Percentiles rank a stretch among this genome's conserved stretches.
Evolutionary conservation across 2,113 vertebrate genomes (phyloP).

Genomic region (Bufo bufo): DNA sequence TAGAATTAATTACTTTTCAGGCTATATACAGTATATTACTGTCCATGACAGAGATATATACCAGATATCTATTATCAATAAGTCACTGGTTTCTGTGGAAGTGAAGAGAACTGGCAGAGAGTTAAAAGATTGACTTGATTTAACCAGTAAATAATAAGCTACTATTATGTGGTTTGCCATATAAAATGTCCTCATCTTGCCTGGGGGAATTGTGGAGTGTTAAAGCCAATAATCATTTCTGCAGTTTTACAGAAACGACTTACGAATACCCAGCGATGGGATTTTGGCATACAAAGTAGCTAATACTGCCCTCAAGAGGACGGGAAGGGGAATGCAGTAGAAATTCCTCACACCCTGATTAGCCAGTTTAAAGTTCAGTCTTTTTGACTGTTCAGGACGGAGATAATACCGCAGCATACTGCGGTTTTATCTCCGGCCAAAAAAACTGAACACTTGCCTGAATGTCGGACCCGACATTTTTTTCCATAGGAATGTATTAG

Average conservation of each 20-base stretch:
- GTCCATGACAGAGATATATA: background rate
- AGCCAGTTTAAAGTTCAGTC: too few relatives aligned
- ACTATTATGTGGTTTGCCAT: constrained; percentile 30
- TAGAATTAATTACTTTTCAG: background rate
- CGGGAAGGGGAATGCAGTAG: background rate
- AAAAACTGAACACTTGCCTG: too few relatives aligned
- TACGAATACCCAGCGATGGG: background rate
- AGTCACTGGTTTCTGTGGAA: background rate
- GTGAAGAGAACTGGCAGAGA: background rate
- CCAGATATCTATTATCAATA: background rate
- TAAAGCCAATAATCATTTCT: constrained; percentile 19
- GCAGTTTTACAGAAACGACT: constrained; percentile 3
- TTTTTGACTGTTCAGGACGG: too few relatives aligned
- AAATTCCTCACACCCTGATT: background rate
- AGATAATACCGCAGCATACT: too few relatives aligned
- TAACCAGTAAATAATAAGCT: constrained; percentile 14
- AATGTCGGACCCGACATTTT: too few relatives aligned
- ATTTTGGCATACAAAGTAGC: background rate
- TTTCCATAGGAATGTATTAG: too few relatives aligned
- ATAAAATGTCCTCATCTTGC: constrained; percentile 1
- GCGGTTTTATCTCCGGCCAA: too few relatives aligned
- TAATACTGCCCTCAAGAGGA: constrained; percentile 25
- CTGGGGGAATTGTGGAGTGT: background rate
- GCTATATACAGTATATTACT: background rate
- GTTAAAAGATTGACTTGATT: constrained; percentile 11